Base-by-base conservation (phyloP, 2,113 vertebrate species). In the Hylia prasina region DNA sequence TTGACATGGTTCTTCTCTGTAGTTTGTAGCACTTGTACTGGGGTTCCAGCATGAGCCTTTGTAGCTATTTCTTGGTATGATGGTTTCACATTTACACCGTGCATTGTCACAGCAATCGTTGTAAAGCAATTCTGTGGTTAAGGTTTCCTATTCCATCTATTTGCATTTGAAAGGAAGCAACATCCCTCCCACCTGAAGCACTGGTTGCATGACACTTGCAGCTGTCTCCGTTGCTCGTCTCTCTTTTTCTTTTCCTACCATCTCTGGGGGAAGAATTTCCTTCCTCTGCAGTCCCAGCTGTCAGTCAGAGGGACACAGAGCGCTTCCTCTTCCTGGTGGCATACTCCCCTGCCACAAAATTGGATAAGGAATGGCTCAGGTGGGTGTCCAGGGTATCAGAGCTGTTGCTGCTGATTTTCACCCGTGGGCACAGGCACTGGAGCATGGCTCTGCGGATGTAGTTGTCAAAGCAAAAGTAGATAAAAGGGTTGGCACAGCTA, bases 401-500 rank as follows among this genome's bases (percentile, higher is more conserved):
- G 94, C 53, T 97, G 82, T 9, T 97, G 71, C 94, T 96, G 39
- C 42, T 80, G 76, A 16, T 78, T 82, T 96, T 98, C 60, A 97
- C 44, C 77, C 90, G 14, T 10, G 97, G 97, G 63, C 97, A 97
- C 53, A 98, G 45, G 56, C 96, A 97, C 48, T 8, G 89, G 25
- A 95, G 35, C 44, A 97, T 93, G 47, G 97, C 96, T 86, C 95
- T 82, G 61, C 91, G 96, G 76, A 98, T 98, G 40, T 97, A 98
- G 80, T 91, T 94, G 83, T 98, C 98, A 71, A 98, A 98, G 68
- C 70, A 90, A 23, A 96, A 98, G 88, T 98, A 98, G 87, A 98
- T 98, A 45, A 98, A 91, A 51, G 98, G 98, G 66, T 98, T 98
- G 88, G 97, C 83, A 51, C 98, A 98, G 89, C 98, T 98, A 33